These are phyloP conservation scores for Orius insidiosus DNA, from an alignment of 1,140 invertebrate genomes.

Conservation along the genomic window DNA sequence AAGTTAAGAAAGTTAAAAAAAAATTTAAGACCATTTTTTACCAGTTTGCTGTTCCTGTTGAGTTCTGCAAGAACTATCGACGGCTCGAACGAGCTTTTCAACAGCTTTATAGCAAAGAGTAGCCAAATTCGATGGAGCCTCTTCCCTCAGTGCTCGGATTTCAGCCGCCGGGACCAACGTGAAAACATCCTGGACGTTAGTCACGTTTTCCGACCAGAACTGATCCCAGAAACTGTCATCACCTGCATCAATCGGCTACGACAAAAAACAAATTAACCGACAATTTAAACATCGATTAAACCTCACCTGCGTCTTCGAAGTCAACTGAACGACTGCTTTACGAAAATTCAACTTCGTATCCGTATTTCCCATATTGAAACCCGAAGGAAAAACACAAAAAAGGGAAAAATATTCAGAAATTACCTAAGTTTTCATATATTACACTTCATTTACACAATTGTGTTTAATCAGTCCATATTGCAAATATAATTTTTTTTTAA, in stretches of 20 bases:
- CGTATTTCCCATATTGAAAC: conserved; percentile 72
- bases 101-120: conserved; percentile 98
- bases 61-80: conserved; percentile 83
- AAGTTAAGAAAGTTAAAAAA: too few relatives aligned
- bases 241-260: conserved; percentile 68
- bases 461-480: too few relatives aligned
- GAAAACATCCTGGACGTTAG: conserved; percentile 92
- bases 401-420: too few relatives aligned
- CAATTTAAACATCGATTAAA: conserved; percentile 2
- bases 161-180: conserved; percentile 85
- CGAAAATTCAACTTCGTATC: conserved; percentile 95
- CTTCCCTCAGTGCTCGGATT: conserved; percentile 82
- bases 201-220: conserved; percentile 92
- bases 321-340: conserved; percentile 91
- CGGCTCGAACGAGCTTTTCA: conserved; percentile 84
- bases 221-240: conserved; percentile 98
- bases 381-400: too few relatives aligned
- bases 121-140: conserved; percentile 93
- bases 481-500: too few relatives aligned
- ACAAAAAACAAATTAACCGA: neutral
- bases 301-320: conserved; percentile 80
- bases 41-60: conserved; percentile 87
- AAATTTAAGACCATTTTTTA: conserved; percentile 27
- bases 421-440: too few relatives aligned
- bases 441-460: too few relatives aligned